These are phyloP conservation scores for Scaptomyza parva DNA, from an alignment of 2,888 invertebrate species.

Conservation along the genomic window DNA sequence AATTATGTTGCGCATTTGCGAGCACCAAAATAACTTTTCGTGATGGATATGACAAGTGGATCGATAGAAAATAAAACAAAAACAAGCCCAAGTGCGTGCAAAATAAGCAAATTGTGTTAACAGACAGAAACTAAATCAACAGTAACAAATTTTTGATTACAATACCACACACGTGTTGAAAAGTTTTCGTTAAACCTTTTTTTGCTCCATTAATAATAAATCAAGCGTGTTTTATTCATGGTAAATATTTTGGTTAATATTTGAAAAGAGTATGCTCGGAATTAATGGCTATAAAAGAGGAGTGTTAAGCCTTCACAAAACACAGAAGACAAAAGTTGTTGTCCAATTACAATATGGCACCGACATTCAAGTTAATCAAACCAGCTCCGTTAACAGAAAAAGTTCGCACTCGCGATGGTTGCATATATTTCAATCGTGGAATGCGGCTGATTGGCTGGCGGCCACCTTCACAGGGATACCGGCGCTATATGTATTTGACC, in stretches of 20 bases:
- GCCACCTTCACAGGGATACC: conserved; percentile 44
- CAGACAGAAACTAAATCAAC: too few species aligned
- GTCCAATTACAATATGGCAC: conserved; percentile 9
- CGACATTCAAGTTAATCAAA: conserved; percentile 46
- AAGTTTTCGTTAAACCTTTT: background rate
- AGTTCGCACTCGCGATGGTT: conserved; percentile 49
- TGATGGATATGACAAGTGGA: too few species aligned
- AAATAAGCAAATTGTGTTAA: too few species aligned
- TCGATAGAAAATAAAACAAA: too few species aligned
- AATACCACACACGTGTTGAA: too few species aligned
- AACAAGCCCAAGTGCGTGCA: too few species aligned
- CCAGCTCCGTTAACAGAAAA: conserved; percentile 49
- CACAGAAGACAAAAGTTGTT: background rate
- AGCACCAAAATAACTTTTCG: too few species aligned
- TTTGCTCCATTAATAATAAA: background rate
- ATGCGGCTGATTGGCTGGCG: conserved; percentile 61
- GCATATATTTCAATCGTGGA: conserved; percentile 48
- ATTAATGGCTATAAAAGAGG: conserved; percentile 29
- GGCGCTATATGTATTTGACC: conserved; percentile 49
- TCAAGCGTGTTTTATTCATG: background rate
- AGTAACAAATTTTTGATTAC: too few species aligned
- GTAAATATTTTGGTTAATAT: conserved; percentile 11
- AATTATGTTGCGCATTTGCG: conserved; percentile 60
- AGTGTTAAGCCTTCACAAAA: too few species aligned
- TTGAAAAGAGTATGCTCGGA: conserved; percentile 21